phyloP scores from a whole-genome alignment of 2,797 vertebrate species.

The Pempheris klunzingeri region DNA sequence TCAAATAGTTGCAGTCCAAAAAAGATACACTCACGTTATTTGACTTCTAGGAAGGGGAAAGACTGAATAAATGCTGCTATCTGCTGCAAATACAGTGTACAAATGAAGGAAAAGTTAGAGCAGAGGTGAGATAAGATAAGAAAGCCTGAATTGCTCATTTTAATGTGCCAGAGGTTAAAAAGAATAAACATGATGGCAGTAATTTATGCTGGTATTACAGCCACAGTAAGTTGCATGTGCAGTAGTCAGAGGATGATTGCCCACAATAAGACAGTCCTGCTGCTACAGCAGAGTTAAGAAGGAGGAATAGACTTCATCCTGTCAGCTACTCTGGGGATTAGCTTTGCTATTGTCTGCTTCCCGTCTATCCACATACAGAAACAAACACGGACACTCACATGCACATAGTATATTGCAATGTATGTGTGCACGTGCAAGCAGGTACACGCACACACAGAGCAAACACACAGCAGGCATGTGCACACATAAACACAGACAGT shows the following conservation, averaged over 20 bases:
- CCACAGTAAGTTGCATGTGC: background rate
- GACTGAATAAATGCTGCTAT: slow-evolving; percentile 13
- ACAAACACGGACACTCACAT: slow-evolving; percentile 8
- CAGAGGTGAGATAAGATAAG: slow-evolving; percentile 15
- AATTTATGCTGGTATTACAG: background rate
- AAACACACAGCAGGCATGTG: slow-evolving; percentile 1
- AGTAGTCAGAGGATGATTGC: slow-evolving; percentile 24
- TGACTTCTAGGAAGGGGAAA: slow-evolving; percentile 12
- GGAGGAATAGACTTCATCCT: slow-evolving; percentile 61
- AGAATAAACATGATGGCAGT: background rate
- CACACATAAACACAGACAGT: slow-evolving; percentile 14
- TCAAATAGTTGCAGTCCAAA: background rate
- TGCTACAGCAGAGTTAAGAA: slow-evolving; percentile 39
- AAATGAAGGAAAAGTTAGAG: slow-evolving; percentile 13
- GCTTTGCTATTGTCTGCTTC: slow-evolving; percentile 58
- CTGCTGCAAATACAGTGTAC: slow-evolving; percentile 2
- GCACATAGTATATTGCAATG: slow-evolving; percentile 17
- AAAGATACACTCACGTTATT: slow-evolving; percentile 10
- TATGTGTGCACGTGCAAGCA: slow-evolving; percentile 3
- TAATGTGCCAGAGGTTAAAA: slow-evolving; percentile 13
- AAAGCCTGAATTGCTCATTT: background rate
- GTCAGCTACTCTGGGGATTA: slow-evolving; percentile 78
- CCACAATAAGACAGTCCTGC: slow-evolving; percentile 38
- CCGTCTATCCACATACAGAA: slow-evolving; percentile 35
- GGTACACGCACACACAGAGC: background rate